Evolutionary conservation across 2,797 vertebrate genomes (phyloP).

Genomic region (Platyrinchus mystaceus): DNA sequence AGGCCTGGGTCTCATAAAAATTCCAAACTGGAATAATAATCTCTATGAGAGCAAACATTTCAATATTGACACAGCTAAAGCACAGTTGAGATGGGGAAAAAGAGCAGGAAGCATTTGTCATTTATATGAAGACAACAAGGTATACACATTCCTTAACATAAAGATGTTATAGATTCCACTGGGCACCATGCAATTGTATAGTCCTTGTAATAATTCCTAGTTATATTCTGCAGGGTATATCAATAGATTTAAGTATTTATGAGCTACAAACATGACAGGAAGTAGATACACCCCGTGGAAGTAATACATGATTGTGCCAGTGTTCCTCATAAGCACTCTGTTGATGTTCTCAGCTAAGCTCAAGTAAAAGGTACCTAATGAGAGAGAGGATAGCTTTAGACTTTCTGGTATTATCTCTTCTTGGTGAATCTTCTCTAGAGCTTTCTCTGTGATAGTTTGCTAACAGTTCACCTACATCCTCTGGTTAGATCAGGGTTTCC

Average conservation of each 20-base stretch:
- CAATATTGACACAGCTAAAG: conserved; percentile 46
- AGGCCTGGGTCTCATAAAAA: conserved; percentile 29
- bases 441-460: background rate
- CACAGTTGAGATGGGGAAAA: background rate
- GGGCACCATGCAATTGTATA: background rate
- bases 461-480: background rate
- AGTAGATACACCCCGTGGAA: background rate
- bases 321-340: background rate
- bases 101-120: conserved; percentile 44
- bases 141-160: conserved; percentile 19
- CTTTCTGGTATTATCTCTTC: background rate
- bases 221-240: background rate
- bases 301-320: background rate
- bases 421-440: background rate
- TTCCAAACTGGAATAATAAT: conserved; percentile 50
- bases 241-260: conserved; percentile 21
- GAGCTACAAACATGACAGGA: conserved; percentile 11
- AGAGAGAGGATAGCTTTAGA: conserved; percentile 3
- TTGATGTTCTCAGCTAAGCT: background rate
- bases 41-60: conserved; percentile 56
- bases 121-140: conserved; percentile 29
- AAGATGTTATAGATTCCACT: conserved; percentile 18
- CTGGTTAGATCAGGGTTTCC: background rate
- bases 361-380: background rate
- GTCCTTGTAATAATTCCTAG: conserved; percentile 31